Evolutionary conservation across 1,140 invertebrate species (phyloP).

Genomic region (Anoplophora glabripennis): DNA sequence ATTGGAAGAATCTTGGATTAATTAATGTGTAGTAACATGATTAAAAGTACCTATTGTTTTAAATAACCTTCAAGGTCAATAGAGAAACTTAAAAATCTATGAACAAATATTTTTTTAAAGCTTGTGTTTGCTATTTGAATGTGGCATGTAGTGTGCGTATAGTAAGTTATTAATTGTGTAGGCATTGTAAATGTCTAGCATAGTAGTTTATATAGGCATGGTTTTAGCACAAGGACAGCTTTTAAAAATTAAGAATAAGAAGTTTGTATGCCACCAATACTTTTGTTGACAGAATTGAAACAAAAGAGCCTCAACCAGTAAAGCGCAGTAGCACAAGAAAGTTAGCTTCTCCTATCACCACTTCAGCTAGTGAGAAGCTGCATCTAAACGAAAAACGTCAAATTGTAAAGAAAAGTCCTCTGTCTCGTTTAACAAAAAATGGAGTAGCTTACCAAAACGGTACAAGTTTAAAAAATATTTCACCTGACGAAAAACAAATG

Average conservation of each 20-base stretch:
- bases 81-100: not conserved
- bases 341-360: constrained; percentile 16
- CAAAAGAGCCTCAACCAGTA: constrained; percentile 27
- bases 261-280: constrained; percentile 20
- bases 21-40: no score
- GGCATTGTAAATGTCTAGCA: constrained; percentile 10
- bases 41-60: no score
- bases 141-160: constrained; percentile 10
- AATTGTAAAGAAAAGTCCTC: not conserved
- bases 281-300: constrained; percentile 45
- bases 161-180: not conserved
- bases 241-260: constrained; percentile 17
- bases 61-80: no score
- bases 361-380: constrained; percentile 19
- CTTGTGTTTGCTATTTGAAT: not conserved
- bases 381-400: constrained; percentile 22
- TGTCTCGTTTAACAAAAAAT: constrained; percentile 13
- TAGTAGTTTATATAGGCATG: constrained; percentile 27
- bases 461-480: constrained; percentile 8
- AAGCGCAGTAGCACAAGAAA: constrained; percentile 27
- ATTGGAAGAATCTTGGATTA: no score
- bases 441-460: constrained; percentile 21
- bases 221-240: constrained; percentile 31
- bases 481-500: constrained; percentile 22
- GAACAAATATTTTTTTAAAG: not conserved